Evolutionary conservation across 1,140 invertebrate genomes (phyloP), one percentile per base, ranked within the genome.

Genomic region (Scaptomyza hsui): DNA sequence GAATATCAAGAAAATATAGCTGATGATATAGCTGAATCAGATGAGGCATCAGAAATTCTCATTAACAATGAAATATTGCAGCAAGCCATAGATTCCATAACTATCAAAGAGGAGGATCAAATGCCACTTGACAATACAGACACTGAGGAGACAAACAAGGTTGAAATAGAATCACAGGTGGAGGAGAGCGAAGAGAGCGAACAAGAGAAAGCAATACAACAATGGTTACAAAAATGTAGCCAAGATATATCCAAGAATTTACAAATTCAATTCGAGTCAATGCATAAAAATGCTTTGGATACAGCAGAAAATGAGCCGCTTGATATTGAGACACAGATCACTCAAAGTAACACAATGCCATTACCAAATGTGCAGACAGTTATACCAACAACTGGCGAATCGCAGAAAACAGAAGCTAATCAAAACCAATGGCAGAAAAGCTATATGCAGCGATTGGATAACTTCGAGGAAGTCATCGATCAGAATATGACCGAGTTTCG

Each of bases 401-500:
- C 13, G 4, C 4, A 48, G 55, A 10, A 19, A 57, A 4, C 47
- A 48, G 12, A n/a, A n/a, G 7, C 1, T 1, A 12, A 16, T 0
- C n/a, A 51, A 12, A 42, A 13, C 9, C 32, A 18, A 1, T 79
- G 64, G 64, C 59, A 73, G 29, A 62, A 19, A 16, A 59, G 12
- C 45, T 76, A 19, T 16, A 41, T 39, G 13, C 32, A 18, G 1
- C 39, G 55, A n/a, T 41, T 77, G n/a, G 41, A 61, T 7, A 42
- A 51, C 16, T 62, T 73, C 6, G 52, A 78, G 4, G 45, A 70
- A 12, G 29, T 57, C 16, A 35, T 77, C 2, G 44, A 65, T 16
- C 45, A 70, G 3, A 65, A 44, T 3, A 44, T 65, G 55, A 48
- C 49, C 1, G 64, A 79, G 15, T 76, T 51, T 19, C 57, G 64